Base-by-base conservation (phyloP, 2,888 invertebrate genomes). In the Serripes groenlandicus region DNA sequence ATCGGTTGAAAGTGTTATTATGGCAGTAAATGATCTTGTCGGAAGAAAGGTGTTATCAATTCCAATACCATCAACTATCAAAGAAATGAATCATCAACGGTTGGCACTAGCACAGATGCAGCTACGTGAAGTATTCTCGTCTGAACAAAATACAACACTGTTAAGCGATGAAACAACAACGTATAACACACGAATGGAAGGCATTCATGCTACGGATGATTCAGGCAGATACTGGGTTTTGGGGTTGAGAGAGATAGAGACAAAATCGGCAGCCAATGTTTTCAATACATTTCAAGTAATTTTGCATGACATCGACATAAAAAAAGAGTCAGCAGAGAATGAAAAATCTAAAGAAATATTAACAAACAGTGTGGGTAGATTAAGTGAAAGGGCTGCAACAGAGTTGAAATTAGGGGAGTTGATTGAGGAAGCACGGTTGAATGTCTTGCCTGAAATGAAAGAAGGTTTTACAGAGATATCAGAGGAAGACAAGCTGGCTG, bases 191-290 rank as follows among this genome's bases (percentile, higher is more conserved):
- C 9, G 37, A 42, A 11, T 68, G 21, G 42, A 68, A 66, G 42
- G 68, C 7, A 68, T 68, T 37, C 68, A 23, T 68, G 37, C 42
- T 11, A 21, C 42, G 15, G 68, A 71, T 71, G 52, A 4, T 5
- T 28, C 9, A 56, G 71, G 71, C 11, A 52, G 56, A 34, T 28
- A 71, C 21, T 52, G 54, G 56, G 71, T 71, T 52, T 32, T 71
- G 15, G 71, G 71, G 23, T 56, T 71, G 21, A 28, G 71, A 52
- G 71, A 71, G 32, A 71, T 71, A n/a, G 71, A 52, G 32, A 71
- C 71, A 70, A 70, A 70, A 26, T 15, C 15, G 3, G 23, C 70
- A 52, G 28, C n/a, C 18, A 54, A 70, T 21, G 32, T 54, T 3
- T 18, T 71, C 21, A 56, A 30, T 23, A 71, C 56, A 26, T 71